Conservation (phyloP, 2,888 invertebrate genomes). For the Erynnis tages region DNA sequence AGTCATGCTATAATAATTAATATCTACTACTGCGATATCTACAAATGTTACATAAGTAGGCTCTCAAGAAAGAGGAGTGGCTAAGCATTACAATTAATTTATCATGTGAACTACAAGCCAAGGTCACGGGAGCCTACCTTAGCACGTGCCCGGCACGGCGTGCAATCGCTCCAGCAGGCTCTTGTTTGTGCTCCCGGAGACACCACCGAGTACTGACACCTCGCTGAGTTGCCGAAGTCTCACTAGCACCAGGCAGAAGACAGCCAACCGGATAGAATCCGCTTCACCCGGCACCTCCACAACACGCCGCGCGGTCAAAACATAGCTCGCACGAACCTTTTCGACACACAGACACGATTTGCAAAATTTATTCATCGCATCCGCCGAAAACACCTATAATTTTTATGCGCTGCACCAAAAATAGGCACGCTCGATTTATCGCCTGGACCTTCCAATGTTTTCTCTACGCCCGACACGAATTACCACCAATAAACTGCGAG, state of each 20-base stretch:
- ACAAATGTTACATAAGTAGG: too few relatives aligned
- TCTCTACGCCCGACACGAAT: slow-evolving; percentile 58
- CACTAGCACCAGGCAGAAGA: slow-evolving; percentile 56
- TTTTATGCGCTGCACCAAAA: slow-evolving; percentile 70
- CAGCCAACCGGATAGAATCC: slow-evolving; percentile 57
- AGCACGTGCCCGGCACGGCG: slow-evolving; percentile 57
- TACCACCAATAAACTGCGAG: slow-evolving; percentile 65
- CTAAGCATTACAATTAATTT: slow-evolving; percentile 3
- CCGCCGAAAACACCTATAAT: slow-evolving; percentile 73
- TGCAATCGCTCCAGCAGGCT: slow-evolving; percentile 44
- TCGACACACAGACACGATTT: slow-evolving; percentile 77
- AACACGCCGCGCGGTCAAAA: slow-evolving; percentile 73
- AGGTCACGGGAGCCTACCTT: slow-evolving; percentile 61
- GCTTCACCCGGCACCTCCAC: slow-evolving; percentile 69
- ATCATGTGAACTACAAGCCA: slow-evolving; percentile 32
- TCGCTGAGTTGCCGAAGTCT: slow-evolving; percentile 49
- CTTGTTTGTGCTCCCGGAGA: slow-evolving; percentile 40
- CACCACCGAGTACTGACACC: slow-evolving; percentile 39
- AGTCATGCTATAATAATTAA: too few relatives aligned
- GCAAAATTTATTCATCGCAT: slow-evolving; percentile 82
- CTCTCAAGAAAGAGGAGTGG: slow-evolving; percentile 1
- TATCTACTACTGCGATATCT: too few relatives aligned
- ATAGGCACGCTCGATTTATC: slow-evolving; percentile 49
- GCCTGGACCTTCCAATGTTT: slow-evolving; percentile 51
- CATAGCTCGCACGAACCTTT: slow-evolving; percentile 76